Base-by-base conservation (phyloP, 2,888 invertebrate genomes). In the Cataglyphis cursor region DNA sequence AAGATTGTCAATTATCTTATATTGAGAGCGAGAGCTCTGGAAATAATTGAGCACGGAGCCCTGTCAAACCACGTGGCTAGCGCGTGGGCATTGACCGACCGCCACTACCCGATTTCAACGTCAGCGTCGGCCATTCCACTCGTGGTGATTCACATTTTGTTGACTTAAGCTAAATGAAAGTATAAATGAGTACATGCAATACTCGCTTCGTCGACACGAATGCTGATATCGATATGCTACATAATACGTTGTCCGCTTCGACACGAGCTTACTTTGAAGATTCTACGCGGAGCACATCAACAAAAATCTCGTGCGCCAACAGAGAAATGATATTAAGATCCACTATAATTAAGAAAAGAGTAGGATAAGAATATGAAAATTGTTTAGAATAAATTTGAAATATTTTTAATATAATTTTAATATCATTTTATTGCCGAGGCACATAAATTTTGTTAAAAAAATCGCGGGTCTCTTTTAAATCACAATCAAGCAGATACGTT, bases 31-130 rank as follows among this genome's bases (percentile, higher is more conserved):
- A 44, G 44, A 35, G 12, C 72, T 80, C 35, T 61, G 59, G 44
- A 80, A 80, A 80, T 72, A 70, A 72, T 80, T 72, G 72, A 31
- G 78, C 44, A 48, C 80, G 78, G 83, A 88, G 85, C 87, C 75
- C 87, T 89, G 88, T 90, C 83, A 87, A 84, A 64, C 89, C 90
- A 87, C 90, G 89, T 88, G 89, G 85, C 75, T 74, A 81, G 78
- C 88, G 89, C 88, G 85, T 89, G 90, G 90, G 82, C 89, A 90
- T 89, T 88, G 90, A 90, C 90, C 89, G 81, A 73, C 64, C 75
- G 76, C 73, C 24, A 73, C 59, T 81, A 65, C 70, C 81, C 81
- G 85, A 84, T 85, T 83, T 81, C 82, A 80, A 85, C 82, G 84
- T 75, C 81, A 75, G 28, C 59, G 61, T 62, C 80, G 85, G 86